Evolutionary conservation across 2,113 vertebrate species (phyloP).

Genomic region (Myrmophylax atrothorax): DNA sequence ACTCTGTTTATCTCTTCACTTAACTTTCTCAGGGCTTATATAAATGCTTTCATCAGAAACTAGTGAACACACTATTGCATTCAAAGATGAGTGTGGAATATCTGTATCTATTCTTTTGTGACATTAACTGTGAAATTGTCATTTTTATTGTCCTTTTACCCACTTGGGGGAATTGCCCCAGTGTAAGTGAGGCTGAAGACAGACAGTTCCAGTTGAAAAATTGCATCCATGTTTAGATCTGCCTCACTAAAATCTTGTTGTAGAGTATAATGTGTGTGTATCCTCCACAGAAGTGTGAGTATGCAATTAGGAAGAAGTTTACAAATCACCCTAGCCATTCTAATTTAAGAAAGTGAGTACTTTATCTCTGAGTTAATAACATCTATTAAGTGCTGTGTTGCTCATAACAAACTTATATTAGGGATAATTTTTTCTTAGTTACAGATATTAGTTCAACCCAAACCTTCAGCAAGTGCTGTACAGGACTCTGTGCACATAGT

Average conservation of each 20-base stretch:
- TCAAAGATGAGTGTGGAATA: background rate
- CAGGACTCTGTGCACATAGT: accelerated
- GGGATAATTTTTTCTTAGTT: background rate
- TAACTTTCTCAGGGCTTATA: background rate
- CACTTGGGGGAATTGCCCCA: background rate
- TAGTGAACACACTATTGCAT: background rate
- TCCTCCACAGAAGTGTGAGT: background rate
- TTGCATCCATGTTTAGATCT: background rate
- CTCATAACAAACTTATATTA: background rate
- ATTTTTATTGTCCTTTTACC: background rate
- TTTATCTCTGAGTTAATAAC: background rate
- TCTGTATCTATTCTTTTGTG: background rate
- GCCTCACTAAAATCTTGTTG: background rate
- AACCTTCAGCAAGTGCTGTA: background rate
- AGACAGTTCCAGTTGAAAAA: background rate
- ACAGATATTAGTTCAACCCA: background rate
- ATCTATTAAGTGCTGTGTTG: background rate
- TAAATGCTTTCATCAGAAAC: background rate
- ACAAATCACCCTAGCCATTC: background rate
- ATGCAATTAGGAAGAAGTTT: background rate
- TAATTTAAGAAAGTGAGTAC: background rate
- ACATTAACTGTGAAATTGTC: background rate
- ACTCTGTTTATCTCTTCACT: background rate
- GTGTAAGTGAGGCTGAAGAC: background rate
- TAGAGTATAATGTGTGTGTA: background rate